Evolutionary conservation across 2,888 invertebrate species (phyloP).

Genomic region (Hymenopus coronatus): DNA sequence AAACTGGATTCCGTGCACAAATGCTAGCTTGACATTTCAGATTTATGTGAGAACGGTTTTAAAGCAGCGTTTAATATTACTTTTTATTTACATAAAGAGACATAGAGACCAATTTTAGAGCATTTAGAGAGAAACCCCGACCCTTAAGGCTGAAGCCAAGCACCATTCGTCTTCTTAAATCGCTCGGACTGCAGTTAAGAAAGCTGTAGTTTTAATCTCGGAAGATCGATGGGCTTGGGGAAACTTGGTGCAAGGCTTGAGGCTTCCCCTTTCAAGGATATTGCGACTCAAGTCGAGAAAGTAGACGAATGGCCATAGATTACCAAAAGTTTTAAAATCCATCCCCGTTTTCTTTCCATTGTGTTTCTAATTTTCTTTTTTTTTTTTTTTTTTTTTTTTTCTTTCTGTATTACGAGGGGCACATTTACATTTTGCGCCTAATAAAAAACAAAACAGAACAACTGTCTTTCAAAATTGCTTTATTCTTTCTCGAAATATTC

Average conservation of each 20-base stretch:
- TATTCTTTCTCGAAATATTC: no score
- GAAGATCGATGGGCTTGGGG: background rate
- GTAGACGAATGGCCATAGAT: background rate
- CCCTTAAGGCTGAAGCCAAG: background rate
- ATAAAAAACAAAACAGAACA: no score
- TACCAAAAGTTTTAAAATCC: background rate
- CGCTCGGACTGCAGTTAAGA: background rate
- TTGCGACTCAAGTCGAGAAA: background rate
- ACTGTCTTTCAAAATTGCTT: no score
- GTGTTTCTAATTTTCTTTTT: background rate
- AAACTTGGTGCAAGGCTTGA: background rate
- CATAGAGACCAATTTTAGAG: background rate
- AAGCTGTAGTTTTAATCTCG: background rate
- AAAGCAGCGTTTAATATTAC: background rate
- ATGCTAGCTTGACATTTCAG: background rate
- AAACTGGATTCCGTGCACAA: no score
- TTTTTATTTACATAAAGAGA: background rate
- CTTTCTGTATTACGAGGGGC: no score
- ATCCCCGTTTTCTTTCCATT: background rate
- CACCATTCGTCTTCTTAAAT: background rate
- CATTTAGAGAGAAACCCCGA: background rate
- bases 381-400: no score
- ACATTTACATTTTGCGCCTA: no score
- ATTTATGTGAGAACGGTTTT: background rate
- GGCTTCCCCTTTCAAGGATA: background rate